Evolutionary conservation across 1,140 invertebrate genomes (phyloP).

Genomic region (Temnothorax nylanderi): DNA sequence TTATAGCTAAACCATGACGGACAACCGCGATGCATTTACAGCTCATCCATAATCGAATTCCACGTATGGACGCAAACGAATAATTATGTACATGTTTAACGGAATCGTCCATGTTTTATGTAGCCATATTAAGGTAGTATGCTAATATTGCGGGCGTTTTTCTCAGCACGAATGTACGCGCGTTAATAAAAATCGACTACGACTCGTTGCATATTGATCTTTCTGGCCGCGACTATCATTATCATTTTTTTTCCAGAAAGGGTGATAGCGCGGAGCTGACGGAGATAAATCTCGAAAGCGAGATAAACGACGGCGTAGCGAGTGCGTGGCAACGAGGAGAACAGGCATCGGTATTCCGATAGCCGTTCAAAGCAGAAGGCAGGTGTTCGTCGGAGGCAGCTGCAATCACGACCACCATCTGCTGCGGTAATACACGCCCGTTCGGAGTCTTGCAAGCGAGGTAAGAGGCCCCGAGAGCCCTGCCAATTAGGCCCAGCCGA

Average conservation of each 20-base stretch:
- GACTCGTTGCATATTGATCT: not conserved
- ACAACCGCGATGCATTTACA: constrained; percentile 27
- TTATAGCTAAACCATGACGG: constrained; percentile 14
- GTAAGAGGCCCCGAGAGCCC: constrained; percentile 65
- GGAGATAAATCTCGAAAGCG: not conserved
- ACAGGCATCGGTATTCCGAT: constrained; percentile 74
- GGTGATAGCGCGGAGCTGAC: not conserved
- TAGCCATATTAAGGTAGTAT: not conserved
- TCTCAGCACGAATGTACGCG: not conserved
- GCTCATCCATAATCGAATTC: constrained; percentile 39
- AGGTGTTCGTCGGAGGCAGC: constrained; percentile 77
- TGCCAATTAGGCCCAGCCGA: constrained; percentile 75
- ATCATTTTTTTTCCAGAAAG: constrained; percentile 20
- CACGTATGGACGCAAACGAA: not conserved
- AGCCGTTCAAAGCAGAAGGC: constrained; percentile 68
- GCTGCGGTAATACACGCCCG: constrained; percentile 73
- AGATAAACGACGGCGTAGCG: constrained; percentile 44
- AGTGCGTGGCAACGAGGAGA: not conserved
- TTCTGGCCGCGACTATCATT: constrained; percentile 1
- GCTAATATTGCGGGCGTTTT: not conserved
- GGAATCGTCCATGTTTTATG: constrained; percentile 27
- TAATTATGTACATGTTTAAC: constrained; percentile 42
- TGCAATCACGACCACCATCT: constrained; percentile 80
- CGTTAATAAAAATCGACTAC: constrained; percentile 13
- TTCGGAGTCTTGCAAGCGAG: constrained; percentile 60